Evolutionary conservation across 2,888 invertebrate species (phyloP), one percentile per base, ranked within the genome.

Genomic region (Isoperla grammatica): DNA sequence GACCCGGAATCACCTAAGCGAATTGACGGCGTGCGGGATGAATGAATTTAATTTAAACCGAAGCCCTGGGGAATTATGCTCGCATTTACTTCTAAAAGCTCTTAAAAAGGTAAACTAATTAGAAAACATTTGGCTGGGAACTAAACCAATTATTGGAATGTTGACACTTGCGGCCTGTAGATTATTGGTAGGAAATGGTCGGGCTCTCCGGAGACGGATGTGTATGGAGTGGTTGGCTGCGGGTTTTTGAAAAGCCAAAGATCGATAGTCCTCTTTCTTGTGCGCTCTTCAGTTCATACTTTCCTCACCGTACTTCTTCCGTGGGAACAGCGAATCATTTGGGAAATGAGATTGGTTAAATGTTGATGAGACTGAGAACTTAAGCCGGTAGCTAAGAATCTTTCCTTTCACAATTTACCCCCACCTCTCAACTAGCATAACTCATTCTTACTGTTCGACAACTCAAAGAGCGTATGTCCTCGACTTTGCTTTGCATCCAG

Each of bases 311-410:
- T n/a, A n/a, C 22, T 37, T n/a, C 17, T 22, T 12, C 17, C 22
- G 50, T 12, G 17, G 50, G 50, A 50, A 50, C 50, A 17, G 50
- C 15, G 50, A 50, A 23, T 50, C 50, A 50, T 50, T 22, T 50
- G 50, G 22, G 35, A 50, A 50, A 50, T 50, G 50, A 37, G 50
- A 50, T 50, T 50, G 50, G 50, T 50, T 22, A 50, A 50, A 50
- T 50, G 50, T 50, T 50, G 50, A 50, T 50, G 50, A 50, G 50
- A 50, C 50, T n/a, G 29, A 48, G 20, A 48, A 48, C 15, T 48
- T 48, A 48, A 48, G 48, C 48, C 48, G 23, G 48, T 48, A 23
- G 48, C 23, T 48, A 48, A 48, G 20, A 22, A 8, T 23, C 20
- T 23, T 23, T 17, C 17, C 9, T 48, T 17, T 23, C 2, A 29